phyloP scores from a whole-genome alignment of 2,797 vertebrate genomes.

The Limnodromus scolopaceus region DNA sequence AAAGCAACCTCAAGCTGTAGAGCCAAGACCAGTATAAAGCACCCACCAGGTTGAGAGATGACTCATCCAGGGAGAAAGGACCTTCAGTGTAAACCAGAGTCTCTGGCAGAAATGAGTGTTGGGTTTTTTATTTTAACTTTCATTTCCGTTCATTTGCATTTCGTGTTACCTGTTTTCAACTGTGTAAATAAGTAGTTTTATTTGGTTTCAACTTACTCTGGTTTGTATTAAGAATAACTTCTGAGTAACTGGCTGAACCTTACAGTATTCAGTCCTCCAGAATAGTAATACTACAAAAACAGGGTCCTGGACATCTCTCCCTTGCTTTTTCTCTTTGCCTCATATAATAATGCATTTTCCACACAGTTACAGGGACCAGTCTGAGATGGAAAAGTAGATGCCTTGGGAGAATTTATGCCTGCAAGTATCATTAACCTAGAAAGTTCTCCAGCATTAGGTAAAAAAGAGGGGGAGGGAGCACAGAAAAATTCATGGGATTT shows the following conservation, averaged over 20 bases:
- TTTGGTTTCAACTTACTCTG: background rate
- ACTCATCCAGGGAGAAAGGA: background rate
- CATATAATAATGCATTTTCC: background rate
- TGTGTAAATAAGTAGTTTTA: background rate
- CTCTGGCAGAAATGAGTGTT: background rate
- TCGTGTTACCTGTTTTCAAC: background rate
- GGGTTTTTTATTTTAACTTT: background rate
- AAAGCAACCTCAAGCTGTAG: background rate
- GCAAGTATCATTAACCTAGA: constrained; percentile 12
- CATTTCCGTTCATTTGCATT: background rate
- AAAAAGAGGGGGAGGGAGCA: background rate
- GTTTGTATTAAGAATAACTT: background rate
- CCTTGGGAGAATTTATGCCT: background rate
- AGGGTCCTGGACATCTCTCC: background rate
- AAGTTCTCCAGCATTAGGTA: background rate
- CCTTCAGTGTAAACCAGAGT: background rate
- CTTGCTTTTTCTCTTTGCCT: background rate
- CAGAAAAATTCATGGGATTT: background rate
- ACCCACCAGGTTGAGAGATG: background rate
- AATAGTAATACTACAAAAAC: background rate
- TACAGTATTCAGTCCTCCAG: background rate
- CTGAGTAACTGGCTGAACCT: background rate
- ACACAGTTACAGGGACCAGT: background rate
- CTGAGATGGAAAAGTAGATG: constrained; percentile 4
- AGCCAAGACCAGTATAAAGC: background rate